Evolutionary conservation across 23 tunicate species (phyloP), one percentile per base, ranked within the genome.

Genomic region (Diplosoma virens): DNA sequence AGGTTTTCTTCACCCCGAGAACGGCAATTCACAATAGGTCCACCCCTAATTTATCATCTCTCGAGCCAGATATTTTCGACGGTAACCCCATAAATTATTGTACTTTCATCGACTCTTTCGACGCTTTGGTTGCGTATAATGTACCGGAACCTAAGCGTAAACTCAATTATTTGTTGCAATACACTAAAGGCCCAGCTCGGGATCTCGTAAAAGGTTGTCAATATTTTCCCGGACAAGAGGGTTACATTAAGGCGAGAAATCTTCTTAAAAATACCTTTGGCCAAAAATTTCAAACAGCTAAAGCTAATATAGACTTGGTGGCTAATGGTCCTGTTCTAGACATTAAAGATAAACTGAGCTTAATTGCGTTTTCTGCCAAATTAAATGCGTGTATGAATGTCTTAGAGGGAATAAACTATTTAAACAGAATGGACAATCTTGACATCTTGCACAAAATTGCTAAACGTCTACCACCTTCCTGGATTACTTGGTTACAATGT

Each of bases 111-210:
- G 74, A 67, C 24, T 3, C 74, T 33, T 73, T 73, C 26, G 35
- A 73, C 30, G 36, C 78, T 21, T 11, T 52, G 11, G 48, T 73
- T 6, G 16, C 31, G 16, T 29, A 23, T 47, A 47, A 47, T 22
- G 61, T 73, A 9, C 41, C 60, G 2, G 78, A 73, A 23, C 78
- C 78, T 3, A 73, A 73, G 48, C 78, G 78, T 52, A 47, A 48
- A 73, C 64, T 73, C 5, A 47, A 20, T 25, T 48, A 25, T 52
- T 27, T 73, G 35, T 32, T 73, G 64, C 78, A 48, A 48, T 73
- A 32, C 63, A 73, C 78, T 1, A 47, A 22, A 5, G 78, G 78
- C 34, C 27, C 78, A 17, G 78, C 78, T 17, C n/a, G 48, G 17
- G 63, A 63, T 6, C 26, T 73, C 2, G 78, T 73, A 17, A 47